These are phyloP conservation scores for Saccostrea cuccullata DNA, from an alignment of 1,140 invertebrate genomes.

Conservation along the genomic window DNA sequence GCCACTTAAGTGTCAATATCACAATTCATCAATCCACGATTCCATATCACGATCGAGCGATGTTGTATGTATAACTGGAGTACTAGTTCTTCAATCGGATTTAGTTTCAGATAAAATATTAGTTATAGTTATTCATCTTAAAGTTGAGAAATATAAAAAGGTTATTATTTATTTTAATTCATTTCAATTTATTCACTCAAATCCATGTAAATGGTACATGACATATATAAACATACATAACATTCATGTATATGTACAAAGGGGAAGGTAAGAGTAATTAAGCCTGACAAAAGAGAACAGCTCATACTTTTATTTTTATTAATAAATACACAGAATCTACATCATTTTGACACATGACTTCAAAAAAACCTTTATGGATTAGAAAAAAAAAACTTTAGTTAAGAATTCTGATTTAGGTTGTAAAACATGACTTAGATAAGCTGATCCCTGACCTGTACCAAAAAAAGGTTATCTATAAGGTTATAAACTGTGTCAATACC, in stretches of 20 bases:
- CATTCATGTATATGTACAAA: not conserved
- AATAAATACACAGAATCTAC: not conserved
- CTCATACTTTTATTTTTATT: not conserved
- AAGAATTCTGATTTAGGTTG: not conserved
- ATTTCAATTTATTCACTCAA: not conserved
- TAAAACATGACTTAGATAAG: conserved; percentile 18
- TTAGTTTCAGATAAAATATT: conserved; percentile 5
- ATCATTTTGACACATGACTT: not conserved
- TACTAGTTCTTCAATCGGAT: not conserved
- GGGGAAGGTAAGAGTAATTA: not conserved
- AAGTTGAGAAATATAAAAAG: not conserved
- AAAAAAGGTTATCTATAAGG: conserved; percentile 20
- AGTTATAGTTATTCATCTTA: not conserved
- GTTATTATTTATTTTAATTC: not conserved
- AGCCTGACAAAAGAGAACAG: not conserved
- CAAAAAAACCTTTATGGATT: not conserved
- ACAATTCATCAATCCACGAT: not conserved
- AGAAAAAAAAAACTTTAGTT: no score
- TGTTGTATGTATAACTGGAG: not conserved
- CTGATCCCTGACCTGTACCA: conserved; percentile 3
- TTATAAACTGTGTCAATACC: not conserved
- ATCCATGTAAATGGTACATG: not conserved
- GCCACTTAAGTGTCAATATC: not conserved
- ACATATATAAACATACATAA: no score
- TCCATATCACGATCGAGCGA: no score